Base-by-base conservation (phyloP, 2,888 invertebrate genomes). In the Mesodorylaimus sp. region DNA sequence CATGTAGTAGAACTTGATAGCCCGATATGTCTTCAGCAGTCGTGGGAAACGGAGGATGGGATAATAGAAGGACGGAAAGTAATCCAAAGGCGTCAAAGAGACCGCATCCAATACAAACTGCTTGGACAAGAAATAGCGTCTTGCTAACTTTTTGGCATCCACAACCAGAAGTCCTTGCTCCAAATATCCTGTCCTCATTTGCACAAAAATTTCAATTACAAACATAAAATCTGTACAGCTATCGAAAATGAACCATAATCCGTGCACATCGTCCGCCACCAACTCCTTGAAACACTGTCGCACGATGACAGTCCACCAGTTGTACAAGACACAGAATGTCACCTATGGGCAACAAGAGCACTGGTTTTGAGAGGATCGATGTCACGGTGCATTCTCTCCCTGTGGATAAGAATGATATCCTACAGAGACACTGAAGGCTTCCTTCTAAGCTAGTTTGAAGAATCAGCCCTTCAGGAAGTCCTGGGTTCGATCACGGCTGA, bases 131-230 rank as follows among this genome's bases (percentile, higher is more conserved):
- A 86, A 72, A 69, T 91, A 91, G 67, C 88, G 87, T 57, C 79
- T 79, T 50, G 88, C 85, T 54, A 91, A 73, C 67, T 89, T 89
- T 65, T 77, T 81, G 54, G 81, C 81, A 68, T 91, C 83, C 72
- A 86, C 88, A 39, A 91, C 82, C 81, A 89, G 86, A 23, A 89
- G 76, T 38, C 88, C 91, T 66, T 87, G 87, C 68, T 91, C 89
- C 62, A 91, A 73, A 68, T 89, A 91, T 21, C 91, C 91, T 42
- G 91, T 91, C 56, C 91, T 75, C 59, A 91, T 78, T 70, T 91
- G 91, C 54, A 89, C 85, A 49, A 79, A 76, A 58, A 91, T 79
- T 72, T 93, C 91, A 57, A 83, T 68, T 48, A 87, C 74, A 71
- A 87, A 89, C 54, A 87, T 79, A 56, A 83, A 64, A 72, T 91